These are phyloP conservation scores for Peucedramus taeniatus DNA, from an alignment of 2,113 vertebrate species.

Conservation along the genomic window DNA sequence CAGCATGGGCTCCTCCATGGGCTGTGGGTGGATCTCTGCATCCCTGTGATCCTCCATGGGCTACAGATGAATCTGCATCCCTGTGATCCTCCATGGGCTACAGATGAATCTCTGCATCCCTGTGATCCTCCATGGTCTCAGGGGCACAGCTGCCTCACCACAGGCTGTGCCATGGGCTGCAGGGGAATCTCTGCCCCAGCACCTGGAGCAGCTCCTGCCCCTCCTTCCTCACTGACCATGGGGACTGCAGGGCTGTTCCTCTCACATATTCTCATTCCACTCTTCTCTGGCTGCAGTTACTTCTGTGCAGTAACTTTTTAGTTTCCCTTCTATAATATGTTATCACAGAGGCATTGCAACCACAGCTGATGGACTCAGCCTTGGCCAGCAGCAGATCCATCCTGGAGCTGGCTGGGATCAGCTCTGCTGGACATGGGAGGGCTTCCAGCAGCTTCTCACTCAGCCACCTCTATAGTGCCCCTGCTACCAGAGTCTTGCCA, in stretches of 20 bases:
- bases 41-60: not conserved
- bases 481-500: not conserved
- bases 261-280: not conserved
- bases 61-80: not conserved
- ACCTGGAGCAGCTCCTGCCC: not conserved
- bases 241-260: not conserved
- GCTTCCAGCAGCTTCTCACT: not conserved
- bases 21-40: not conserved
- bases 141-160: not conserved
- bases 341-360: not conserved
- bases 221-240: not conserved
- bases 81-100: not conserved
- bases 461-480: not conserved
- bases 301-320: not conserved
- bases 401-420: not conserved
- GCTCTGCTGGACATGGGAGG: not conserved
- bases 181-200: not conserved
- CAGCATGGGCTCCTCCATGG: not conserved
- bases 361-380: not conserved
- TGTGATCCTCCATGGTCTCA: not conserved
- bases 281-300: not conserved
- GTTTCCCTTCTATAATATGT: not conserved
- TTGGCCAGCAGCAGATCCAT: rapidly evolving
- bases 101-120: no score
- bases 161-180: rapidly evolving